Percentiles rank a stretch among this genome's conserved stretches.
These are phyloP conservation scores for Metallyticus violacea DNA, from an alignment of 2,888 invertebrate species.

Conservation along the genomic window DNA sequence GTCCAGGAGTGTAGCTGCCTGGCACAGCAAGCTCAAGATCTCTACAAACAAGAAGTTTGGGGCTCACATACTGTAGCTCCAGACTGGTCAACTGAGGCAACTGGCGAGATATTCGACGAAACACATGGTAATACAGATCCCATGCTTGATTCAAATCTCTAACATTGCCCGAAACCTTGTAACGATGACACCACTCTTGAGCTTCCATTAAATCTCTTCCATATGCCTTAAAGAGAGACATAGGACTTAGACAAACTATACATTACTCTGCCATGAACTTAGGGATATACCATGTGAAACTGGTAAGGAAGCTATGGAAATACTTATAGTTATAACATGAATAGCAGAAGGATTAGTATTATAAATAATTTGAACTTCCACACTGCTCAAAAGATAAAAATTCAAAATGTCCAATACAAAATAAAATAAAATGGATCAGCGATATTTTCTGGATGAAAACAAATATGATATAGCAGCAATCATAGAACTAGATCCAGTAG, in stretches of 20 bases:
- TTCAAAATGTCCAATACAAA: too few relatives aligned
- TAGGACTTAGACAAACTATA: background rate
- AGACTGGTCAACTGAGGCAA: conserved; percentile 86
- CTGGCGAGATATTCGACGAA: conserved; percentile 93
- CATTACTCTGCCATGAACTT: too few relatives aligned
- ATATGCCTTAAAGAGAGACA: conserved; percentile 63
- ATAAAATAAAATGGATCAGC: too few relatives aligned
- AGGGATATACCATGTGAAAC: too few relatives aligned
- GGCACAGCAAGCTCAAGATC: conserved; percentile 96
- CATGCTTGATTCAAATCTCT: conserved; percentile 97
- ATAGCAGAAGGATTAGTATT: too few relatives aligned
- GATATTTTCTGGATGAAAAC: too few relatives aligned
- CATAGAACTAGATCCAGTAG: too few relatives aligned
- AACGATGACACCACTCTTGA: conserved; percentile 89
- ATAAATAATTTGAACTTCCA: too few relatives aligned
- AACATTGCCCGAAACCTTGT: conserved; percentile 73
- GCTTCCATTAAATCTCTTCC: conserved; percentile 93
- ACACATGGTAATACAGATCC: conserved; percentile 99
- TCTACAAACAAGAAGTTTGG: conserved; percentile 81
- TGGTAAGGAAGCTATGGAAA: too few relatives aligned
- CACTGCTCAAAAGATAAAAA: too few relatives aligned
- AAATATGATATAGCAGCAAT: too few relatives aligned
- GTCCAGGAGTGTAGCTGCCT: conserved; percentile 94
- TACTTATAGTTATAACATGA: too few relatives aligned
- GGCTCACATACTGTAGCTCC: conserved; percentile 94